Evolutionary conservation across 2,113 vertebrate species (phyloP).

Genomic region (Archocentrus centrarchus): DNA sequence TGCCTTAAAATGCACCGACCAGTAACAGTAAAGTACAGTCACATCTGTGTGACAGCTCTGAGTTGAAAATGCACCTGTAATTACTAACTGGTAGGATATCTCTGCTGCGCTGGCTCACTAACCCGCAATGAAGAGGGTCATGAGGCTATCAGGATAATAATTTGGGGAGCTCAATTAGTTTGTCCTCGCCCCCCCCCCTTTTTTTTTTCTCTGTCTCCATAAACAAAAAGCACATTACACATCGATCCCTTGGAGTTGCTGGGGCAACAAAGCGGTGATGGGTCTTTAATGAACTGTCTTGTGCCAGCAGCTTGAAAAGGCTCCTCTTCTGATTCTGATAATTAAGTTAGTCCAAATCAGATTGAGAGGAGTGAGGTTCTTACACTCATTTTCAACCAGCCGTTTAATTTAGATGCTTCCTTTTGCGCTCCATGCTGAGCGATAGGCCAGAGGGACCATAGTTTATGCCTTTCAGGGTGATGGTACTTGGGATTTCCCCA

Average conservation of each 20-base stretch:
- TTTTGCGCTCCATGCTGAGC: background rate
- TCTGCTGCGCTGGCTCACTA: background rate
- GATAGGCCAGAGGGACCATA: background rate
- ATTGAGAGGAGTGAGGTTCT: conserved; percentile 36
- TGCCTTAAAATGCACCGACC: background rate
- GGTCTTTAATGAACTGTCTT: conserved; percentile 70
- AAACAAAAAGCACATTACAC: conserved; percentile 67
- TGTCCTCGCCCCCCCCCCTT: conserved; percentile 40
- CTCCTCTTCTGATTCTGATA: conserved; percentile 55
- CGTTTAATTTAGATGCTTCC: conserved; percentile 45
- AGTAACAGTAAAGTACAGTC: background rate
- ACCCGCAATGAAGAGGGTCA: conserved; percentile 24
- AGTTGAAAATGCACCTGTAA: conserved; percentile 4
- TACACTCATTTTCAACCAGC: conserved; percentile 32
- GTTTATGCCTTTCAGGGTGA: background rate
- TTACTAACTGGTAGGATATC: conserved; percentile 30
- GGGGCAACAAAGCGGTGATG: conserved; percentile 52
- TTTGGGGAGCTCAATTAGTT: conserved; percentile 67
- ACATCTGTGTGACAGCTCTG: background rate
- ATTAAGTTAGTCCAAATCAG: conserved; percentile 65
- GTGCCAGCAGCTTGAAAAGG: conserved; percentile 53
- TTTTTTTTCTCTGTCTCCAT: conserved; percentile 49
- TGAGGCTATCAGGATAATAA: conserved; percentile 47
- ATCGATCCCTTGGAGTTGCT: conserved; percentile 62
- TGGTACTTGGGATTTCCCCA: background rate